phyloP scores from a whole-genome alignment of 2,888 invertebrate species.

The Julus scanicus region DNA sequence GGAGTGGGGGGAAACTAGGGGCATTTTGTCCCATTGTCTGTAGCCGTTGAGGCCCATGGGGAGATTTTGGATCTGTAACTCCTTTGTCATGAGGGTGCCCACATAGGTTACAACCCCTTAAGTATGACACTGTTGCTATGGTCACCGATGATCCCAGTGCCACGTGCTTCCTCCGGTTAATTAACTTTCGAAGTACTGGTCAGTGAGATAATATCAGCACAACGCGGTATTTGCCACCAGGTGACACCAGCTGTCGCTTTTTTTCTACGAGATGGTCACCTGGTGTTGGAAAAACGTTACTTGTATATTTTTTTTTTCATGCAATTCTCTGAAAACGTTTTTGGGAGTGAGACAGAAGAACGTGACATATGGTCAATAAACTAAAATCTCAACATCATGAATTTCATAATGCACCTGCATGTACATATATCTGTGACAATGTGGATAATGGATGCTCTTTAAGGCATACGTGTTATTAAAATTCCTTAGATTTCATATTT shows the following conservation, averaged over 20 bases:
- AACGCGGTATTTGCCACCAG: neutral
- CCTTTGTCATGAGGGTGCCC: neutral
- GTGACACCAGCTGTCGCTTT: neutral
- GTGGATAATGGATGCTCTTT: too few relatives aligned
- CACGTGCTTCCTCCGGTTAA: slow-evolving; percentile 2
- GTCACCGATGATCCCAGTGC: neutral
- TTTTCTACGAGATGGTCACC: neutral
- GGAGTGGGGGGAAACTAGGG: neutral
- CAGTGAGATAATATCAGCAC: neutral
- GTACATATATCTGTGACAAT: too few relatives aligned
- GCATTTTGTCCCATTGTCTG: slow-evolving; percentile 7
- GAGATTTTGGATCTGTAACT: neutral
- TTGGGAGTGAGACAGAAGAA: neutral
- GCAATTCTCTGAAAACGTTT: neutral
- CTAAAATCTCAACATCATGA: neutral
- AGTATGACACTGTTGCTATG: slow-evolving; percentile 8
- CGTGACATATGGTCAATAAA: neutral
- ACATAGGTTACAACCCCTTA: neutral
- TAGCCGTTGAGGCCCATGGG: neutral
- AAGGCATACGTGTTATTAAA: too few relatives aligned
- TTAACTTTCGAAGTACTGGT: neutral
- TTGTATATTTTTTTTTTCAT: neutral
- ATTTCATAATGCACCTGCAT: too few relatives aligned
- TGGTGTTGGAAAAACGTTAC: neutral
- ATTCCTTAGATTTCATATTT: too few relatives aligned